phyloP scores from a whole-genome alignment of 2,113 vertebrate genomes.

The Vombatus ursinus region DNA sequence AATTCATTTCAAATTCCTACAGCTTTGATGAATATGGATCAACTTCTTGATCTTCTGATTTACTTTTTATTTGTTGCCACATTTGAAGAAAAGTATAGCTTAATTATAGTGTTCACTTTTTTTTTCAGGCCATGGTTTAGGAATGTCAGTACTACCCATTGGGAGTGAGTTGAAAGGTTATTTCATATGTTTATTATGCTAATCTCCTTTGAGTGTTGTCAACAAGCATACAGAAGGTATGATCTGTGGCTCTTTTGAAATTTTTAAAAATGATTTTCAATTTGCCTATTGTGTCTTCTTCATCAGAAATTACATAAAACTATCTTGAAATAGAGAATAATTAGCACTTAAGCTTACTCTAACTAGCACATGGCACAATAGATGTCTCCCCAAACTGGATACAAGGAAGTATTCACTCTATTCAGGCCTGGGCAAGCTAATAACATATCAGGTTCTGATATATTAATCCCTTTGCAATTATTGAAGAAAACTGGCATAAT shows the following conservation, averaged over 20 bases:
- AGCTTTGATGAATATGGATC: conserved; percentile 32
- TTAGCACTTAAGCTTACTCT: conserved; percentile 68
- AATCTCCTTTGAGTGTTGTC: conserved; percentile 65
- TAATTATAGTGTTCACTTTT: conserved; percentile 47
- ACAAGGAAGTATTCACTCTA: conserved; percentile 55
- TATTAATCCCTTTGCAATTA: conserved; percentile 59
- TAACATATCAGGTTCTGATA: conserved; percentile 65
- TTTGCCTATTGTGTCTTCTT: conserved; percentile 22
- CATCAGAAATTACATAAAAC: conserved; percentile 45
- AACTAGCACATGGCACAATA: conserved; percentile 53
- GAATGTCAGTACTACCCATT: conserved; percentile 70
- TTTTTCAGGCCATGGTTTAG: conserved; percentile 53
- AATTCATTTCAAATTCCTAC: conserved; percentile 48
- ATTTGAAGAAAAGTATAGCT: conserved; percentile 7
- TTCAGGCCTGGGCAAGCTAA: conserved; percentile 59
- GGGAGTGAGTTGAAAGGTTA: conserved; percentile 71
- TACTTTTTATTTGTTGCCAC: neutral
- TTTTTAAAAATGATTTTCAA: conserved; percentile 1
- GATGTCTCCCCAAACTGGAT: conserved; percentile 56
- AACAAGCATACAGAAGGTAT: conserved; percentile 32
- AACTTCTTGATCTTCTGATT: conserved; percentile 27
- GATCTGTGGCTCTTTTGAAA: neutral
- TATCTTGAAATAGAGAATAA: conserved; percentile 51
- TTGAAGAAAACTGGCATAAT: conserved; percentile 39
- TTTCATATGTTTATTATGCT: conserved; percentile 52